These are phyloP conservation scores for Teinopalpus imperialis DNA, from an alignment of 2,888 invertebrate species.

Conservation along the genomic window DNA sequence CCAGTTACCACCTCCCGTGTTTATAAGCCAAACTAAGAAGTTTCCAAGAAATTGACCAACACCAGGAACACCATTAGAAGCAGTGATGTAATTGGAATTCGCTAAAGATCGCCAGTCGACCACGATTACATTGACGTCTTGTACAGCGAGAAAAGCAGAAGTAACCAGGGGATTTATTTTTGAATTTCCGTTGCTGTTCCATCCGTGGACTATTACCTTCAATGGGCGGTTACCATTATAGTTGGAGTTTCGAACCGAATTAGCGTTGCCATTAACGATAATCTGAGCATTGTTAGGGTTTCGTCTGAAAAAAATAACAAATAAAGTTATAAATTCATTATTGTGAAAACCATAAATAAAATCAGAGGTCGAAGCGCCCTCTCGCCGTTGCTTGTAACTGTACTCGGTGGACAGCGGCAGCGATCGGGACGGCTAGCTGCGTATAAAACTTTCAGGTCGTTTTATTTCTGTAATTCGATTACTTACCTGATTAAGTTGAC, in stretches of 20 bases:
- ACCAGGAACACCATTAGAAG: slow-evolving; percentile 40
- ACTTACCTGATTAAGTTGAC: no score
- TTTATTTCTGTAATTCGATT: no score
- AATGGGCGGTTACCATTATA: background rate
- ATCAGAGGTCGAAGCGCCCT: no score
- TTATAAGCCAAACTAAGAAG: slow-evolving; percentile 53
- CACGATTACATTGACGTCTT: slow-evolving; percentile 39
- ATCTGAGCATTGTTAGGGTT: background rate
- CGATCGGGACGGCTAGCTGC: no score
- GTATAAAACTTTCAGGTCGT: no score
- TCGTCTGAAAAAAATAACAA: background rate
- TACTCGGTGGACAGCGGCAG: no score
- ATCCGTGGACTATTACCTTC: slow-evolving; percentile 51
- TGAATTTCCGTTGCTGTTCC: slow-evolving; percentile 53
- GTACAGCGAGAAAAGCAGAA: slow-evolving; percentile 49
- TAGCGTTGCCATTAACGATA: background rate
- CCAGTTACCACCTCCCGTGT: slow-evolving; percentile 51
- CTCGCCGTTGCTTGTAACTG: no score
- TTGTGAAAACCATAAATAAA: no score
- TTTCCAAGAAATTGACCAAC: slow-evolving; percentile 50
- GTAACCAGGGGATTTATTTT: slow-evolving; percentile 46
- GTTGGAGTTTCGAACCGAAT: background rate
- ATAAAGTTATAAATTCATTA: no score
- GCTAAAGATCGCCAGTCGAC: slow-evolving; percentile 35
- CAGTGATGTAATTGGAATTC: slow-evolving; percentile 24